phyloP scores from a whole-genome alignment of 2,113 vertebrate species.

The Epinephelus lanceolatus region DNA sequence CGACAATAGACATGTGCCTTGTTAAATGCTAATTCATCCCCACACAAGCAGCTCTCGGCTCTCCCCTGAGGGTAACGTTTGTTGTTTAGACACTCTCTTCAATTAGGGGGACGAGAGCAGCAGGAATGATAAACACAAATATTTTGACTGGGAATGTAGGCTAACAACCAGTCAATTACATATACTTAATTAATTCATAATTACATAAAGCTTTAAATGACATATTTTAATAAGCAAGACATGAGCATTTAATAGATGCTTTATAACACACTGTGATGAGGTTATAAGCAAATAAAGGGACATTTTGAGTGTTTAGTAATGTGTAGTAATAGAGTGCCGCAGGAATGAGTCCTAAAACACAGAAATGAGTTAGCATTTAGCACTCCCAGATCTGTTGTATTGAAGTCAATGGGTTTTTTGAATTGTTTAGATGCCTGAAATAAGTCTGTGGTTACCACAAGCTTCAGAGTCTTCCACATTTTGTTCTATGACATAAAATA shows the following conservation, averaged over 20 bases:
- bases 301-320: background rate
- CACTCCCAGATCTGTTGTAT: too few species aligned
- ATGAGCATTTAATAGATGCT: background rate
- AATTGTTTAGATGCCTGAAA: too few species aligned
- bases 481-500: too few species aligned
- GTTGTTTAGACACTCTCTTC: slow-evolving; percentile 54
- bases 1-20: slow-evolving; percentile 84
- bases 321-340: background rate
- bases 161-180: background rate
- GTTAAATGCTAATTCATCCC: slow-evolving; percentile 81
- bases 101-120: slow-evolving; percentile 35
- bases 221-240: background rate
- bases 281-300: background rate
- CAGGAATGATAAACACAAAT: slow-evolving; percentile 60
- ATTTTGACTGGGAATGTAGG: slow-evolving; percentile 47
- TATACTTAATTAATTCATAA: background rate
- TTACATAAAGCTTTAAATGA: background rate
- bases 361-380: too few species aligned
- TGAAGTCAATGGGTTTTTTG: too few species aligned
- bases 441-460: too few species aligned
- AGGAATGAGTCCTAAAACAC: background rate
- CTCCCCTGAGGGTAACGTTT: slow-evolving; percentile 49
- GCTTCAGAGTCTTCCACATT: too few species aligned
- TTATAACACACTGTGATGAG: background rate
- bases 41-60: slow-evolving; percentile 55